A percentile compares a stretch with the other conserved stretches of the same genome.
phyloP scores from a whole-genome alignment of 2,113 vertebrate genomes.

The Neotoma lepida region DNA sequence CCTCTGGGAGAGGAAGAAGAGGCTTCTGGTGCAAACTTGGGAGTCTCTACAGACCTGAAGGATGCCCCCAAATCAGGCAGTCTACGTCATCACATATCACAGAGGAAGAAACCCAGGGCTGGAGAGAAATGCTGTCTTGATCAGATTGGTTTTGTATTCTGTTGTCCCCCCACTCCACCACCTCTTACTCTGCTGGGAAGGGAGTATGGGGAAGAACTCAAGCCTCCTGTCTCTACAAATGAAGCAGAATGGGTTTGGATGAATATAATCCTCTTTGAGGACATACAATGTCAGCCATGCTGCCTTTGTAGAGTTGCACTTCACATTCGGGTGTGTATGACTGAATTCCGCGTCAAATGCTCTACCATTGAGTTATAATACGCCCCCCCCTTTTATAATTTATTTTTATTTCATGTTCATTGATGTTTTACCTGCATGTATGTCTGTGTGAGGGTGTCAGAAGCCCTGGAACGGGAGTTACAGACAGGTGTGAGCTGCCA shows the following conservation, averaged over 20 bases:
- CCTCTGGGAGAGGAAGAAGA: constrained; percentile 10
- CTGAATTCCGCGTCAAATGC: not conserved
- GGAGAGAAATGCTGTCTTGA: not conserved
- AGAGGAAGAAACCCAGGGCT: not conserved
- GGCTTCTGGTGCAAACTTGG: not conserved
- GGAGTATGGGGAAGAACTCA: not conserved
- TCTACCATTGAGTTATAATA: not conserved
- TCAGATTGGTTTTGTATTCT: not conserved
- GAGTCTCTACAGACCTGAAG: not conserved
- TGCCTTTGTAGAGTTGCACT: not conserved
- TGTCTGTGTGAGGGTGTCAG: not conserved
- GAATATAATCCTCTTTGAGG: not conserved
- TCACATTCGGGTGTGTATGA: not conserved
- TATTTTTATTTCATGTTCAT: not conserved
- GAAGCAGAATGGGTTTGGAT: not conserved
- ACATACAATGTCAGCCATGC: not conserved
- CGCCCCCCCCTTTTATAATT: not conserved
- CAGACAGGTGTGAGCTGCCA: not conserved
- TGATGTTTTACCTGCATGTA: not conserved
- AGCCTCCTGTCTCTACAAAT: not conserved
- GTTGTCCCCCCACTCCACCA: not conserved
- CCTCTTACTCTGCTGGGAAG: not conserved
- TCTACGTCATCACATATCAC: not conserved
- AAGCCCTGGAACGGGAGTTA: not conserved
- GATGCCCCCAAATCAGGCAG: not conserved